Conservation (phyloP, 2,113 vertebrate species). For the Trogon melanurus region DNA sequence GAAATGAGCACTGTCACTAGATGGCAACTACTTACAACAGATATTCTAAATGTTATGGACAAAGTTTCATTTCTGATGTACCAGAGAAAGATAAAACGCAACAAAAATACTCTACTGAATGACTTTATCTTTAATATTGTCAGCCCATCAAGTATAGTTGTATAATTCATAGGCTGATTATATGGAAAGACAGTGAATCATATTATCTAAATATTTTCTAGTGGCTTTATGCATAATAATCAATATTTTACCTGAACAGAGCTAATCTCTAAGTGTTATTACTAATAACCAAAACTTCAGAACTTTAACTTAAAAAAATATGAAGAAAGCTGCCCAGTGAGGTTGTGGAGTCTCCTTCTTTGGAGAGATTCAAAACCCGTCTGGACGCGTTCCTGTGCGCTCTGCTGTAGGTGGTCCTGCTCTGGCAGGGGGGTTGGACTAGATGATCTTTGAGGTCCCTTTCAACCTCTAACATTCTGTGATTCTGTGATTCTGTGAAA, state of each 20-base stretch:
- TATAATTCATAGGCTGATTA: conserved; percentile 71
- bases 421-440: no score
- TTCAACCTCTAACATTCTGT: no score
- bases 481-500: not conserved
- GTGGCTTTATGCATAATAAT: conserved; percentile 54
- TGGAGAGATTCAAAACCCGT: no score
- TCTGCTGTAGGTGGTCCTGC: no score
- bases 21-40: conserved; percentile 54
- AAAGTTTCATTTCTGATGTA: conserved; percentile 65
- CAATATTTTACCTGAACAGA: conserved; percentile 51
- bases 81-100: conserved; percentile 65
- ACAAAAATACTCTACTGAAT: conserved; percentile 57
- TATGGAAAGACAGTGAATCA: conserved; percentile 69
- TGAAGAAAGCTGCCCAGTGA: not conserved
- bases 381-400: no score
- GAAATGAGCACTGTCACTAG: conserved; percentile 52
- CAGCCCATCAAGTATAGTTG: conserved; percentile 53
- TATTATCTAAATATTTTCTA: conserved; percentile 70
- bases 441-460: no score
- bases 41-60: conserved; percentile 62
- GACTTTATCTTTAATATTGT: conserved; percentile 64
- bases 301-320: not conserved
- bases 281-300: not conserved
- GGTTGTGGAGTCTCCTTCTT: no score
- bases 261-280: conserved; percentile 10